Percentiles rank a stretch among this genome's conserved stretches.
phyloP scores from a whole-genome alignment of 1,140 invertebrate species.

The Diachasma alloeum region DNA sequence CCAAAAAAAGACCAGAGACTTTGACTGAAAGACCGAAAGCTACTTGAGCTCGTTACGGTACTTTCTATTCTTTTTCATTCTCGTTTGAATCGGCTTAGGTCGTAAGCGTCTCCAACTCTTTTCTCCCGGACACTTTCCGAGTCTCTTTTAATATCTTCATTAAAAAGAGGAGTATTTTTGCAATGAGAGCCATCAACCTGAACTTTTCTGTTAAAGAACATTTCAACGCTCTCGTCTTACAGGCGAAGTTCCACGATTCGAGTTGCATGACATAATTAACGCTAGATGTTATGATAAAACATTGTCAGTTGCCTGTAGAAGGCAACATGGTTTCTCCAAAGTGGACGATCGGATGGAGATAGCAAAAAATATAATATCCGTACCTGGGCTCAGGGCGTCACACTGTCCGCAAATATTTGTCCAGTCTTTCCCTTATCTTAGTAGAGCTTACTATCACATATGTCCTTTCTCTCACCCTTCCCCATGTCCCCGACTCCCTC shows the following conservation, averaged over 20 bases:
- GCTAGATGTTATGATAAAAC: neutral
- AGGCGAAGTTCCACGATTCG: neutral
- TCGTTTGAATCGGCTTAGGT: constrained; percentile 51
- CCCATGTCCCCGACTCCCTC: neutral
- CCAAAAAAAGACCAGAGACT: constrained; percentile 47
- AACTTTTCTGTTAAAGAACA: neutral
- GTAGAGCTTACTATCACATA: constrained; percentile 41
- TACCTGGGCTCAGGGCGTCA: constrained; percentile 37
- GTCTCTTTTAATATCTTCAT: constrained; percentile 37
- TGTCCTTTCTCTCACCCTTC: constrained; percentile 18
- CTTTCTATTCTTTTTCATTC: constrained; percentile 46
- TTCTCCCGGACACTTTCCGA: constrained; percentile 34
- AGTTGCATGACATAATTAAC: neutral
- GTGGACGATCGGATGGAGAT: neutral
- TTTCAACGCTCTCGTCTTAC: neutral
- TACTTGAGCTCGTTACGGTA: constrained; percentile 48
- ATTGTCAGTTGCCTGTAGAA: neutral
- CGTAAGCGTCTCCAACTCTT: constrained; percentile 49
- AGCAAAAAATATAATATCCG: neutral
- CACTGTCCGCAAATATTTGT: constrained; percentile 47
- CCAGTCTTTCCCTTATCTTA: constrained; percentile 41
- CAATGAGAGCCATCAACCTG: neutral
- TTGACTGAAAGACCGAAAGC: constrained; percentile 52
- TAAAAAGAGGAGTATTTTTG: neutral
- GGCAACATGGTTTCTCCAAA: neutral